phyloP scores from a whole-genome alignment of 2,797 vertebrate genomes.

The Microctenopoma stevenorrisi region DNA sequence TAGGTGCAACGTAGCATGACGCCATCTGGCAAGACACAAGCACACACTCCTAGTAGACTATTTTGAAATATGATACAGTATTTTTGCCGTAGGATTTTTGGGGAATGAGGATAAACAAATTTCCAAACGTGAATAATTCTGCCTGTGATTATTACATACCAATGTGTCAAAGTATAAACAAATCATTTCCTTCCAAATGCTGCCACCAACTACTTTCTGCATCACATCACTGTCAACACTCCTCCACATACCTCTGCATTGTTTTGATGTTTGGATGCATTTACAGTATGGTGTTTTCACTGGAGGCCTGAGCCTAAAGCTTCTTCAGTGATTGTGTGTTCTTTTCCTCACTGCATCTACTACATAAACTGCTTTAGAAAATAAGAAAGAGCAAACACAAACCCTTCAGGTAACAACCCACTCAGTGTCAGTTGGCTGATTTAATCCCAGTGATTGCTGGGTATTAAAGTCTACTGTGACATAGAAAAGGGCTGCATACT shows the following conservation, averaged over 20 bases:
- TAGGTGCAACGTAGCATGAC: background rate
- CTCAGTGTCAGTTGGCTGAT: constrained; percentile 56
- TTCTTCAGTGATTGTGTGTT: constrained; percentile 6
- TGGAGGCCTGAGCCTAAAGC: constrained; percentile 10
- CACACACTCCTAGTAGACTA: no score
- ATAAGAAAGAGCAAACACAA: constrained; percentile 14
- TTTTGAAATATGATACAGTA: no score
- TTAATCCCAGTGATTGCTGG: constrained; percentile 61
- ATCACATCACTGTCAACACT: background rate
- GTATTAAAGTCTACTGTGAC: constrained; percentile 50
- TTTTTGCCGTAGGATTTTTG: no score
- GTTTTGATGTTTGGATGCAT: background rate
- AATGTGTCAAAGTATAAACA: background rate
- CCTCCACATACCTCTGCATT: background rate
- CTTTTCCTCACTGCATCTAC: constrained; percentile 29
- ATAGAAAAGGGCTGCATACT: constrained; percentile 47
- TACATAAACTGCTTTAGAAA: constrained; percentile 36
- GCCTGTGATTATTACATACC: background rate
- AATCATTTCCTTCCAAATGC: background rate
- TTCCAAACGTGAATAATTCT: background rate
- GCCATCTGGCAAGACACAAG: background rate
- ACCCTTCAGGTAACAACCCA: constrained; percentile 51
- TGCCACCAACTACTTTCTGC: background rate
- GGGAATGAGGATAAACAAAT: no score
- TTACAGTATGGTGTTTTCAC: background rate